Evolutionary conservation across 2,888 invertebrate species (phyloP), one percentile per base, ranked within the genome.

Genomic region (Tortricodes alternella): DNA sequence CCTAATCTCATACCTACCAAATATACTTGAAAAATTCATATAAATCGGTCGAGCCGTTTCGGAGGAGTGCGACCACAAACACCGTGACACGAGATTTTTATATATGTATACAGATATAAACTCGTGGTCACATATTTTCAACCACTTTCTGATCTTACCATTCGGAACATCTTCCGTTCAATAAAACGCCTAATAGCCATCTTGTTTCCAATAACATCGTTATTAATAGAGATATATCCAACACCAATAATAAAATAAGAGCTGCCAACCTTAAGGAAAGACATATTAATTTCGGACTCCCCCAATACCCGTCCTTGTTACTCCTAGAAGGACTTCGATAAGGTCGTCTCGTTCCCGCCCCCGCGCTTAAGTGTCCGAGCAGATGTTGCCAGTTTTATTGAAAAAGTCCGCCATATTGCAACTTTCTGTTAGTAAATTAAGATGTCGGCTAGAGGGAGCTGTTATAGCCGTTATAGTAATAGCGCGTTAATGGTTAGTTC

Each of bases 381-480:
- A 89, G 89, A 83, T 89, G 89, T 83, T 84, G 70, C 86, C 78
- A 72, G 71, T 89, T 89, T 89, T 89, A 89, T 89, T 89, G 89
- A 89, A 89, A 89, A 89, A 89, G 73, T 89, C 76, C 68, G 86
- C 85, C 86, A 85, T 88, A 78, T 83, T 88, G 89, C 68, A 73
- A 81, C 71, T 79, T 76, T 76, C 76, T 72, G 80, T 78, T 78
- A 89, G 83, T 89, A 81, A 86, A 89, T 89, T 89, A 89, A 89
- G 89, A 88, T 89, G 88, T 89, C 72, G 78, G 76, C 57, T 64
- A 65, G 67, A 68, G 72, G 70, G 71, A 75, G 74, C 65, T 71
- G 73, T 73, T 76, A 73, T 71, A 70, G 62, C 61, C 52, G 61
- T 60, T 64, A 73, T 72, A 63, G 70, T 76, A 71, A 71, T 74